A percentile compares a stretch with the other conserved stretches of the same genome.
Conservation (phyloP, 1,140 invertebrate species). For the Proctacanthus coquilletti region DNA sequence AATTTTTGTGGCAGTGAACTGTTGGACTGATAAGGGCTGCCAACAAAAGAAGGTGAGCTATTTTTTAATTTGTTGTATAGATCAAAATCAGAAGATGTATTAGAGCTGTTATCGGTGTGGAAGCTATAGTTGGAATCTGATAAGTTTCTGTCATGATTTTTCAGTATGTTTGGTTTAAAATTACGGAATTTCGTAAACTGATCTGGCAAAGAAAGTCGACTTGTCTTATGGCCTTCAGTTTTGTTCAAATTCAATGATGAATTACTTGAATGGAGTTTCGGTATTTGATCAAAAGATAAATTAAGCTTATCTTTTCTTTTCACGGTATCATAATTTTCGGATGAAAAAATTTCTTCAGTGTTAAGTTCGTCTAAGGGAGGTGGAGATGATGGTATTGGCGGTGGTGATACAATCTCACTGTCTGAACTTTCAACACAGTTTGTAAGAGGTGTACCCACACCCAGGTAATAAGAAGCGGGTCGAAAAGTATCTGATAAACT, state of each 20-base stretch:
- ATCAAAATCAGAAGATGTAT: conserved; percentile 25
- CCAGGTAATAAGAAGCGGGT: conserved; percentile 72
- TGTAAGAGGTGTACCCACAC: conserved; percentile 35
- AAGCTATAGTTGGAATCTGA: conserved; percentile 28
- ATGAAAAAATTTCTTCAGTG: conserved; percentile 28
- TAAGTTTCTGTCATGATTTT: conserved; percentile 23
- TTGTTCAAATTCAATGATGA: conserved; percentile 21
- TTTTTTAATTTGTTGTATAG: conserved; percentile 22
- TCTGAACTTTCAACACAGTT: conserved; percentile 66
- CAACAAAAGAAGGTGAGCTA: conserved; percentile 12
- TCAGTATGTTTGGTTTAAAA: conserved; percentile 8
- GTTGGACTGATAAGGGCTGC: conserved; percentile 17
- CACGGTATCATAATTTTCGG: conserved; percentile 28
- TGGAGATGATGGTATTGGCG: conserved; percentile 61
- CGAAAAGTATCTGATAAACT: conserved; percentile 74
- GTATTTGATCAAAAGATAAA: conserved; percentile 23
- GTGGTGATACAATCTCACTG: conserved; percentile 62
- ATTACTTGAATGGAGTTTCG: conserved; percentile 26
- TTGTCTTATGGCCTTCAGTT: conserved; percentile 14
- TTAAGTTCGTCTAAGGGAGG: conserved; percentile 46
- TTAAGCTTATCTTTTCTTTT: conserved; percentile 21
- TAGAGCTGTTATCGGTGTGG: conserved; percentile 27
- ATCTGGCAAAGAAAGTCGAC: conserved; percentile 24
- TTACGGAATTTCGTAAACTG: conserved; percentile 20
- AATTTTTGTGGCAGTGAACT: conserved; percentile 12